Percentiles rank a stretch among this genome's conserved stretches.
These are phyloP conservation scores for Epistrophe eligans DNA, from an alignment of 2,888 invertebrate genomes.

Conservation along the genomic window DNA sequence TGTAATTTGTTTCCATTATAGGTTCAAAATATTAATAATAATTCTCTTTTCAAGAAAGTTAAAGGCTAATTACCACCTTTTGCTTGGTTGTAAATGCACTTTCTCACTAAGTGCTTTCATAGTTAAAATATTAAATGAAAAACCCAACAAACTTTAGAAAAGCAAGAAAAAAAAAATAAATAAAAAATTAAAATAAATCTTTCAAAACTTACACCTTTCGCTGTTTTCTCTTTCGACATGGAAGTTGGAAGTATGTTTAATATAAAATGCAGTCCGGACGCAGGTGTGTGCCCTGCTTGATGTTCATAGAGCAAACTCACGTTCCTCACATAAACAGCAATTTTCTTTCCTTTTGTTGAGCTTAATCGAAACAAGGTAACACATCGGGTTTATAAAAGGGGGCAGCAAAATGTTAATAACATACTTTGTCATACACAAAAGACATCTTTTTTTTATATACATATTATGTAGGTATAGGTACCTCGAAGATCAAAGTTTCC, in stretches of 20 bases:
- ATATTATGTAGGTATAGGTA: too few relatives aligned
- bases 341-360: conserved; percentile 45
- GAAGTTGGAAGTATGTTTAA: neutral
- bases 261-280: conserved; percentile 21
- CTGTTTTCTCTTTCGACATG: conserved; percentile 44
- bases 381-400: conserved; percentile 10
- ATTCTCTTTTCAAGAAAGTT: conserved; percentile 15
- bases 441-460: conserved; percentile 7
- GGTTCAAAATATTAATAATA: neutral
- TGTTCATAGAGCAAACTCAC: conserved; percentile 24
- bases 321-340: conserved; percentile 36
- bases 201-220: conserved; percentile 48
- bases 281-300: conserved; percentile 33
- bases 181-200: conserved; percentile 5
- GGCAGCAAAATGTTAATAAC: conserved; percentile 44
- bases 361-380: conserved; percentile 49
- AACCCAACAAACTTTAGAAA: conserved; percentile 15
- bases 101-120: conserved; percentile 25
- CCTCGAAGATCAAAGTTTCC: conserved; percentile 48
- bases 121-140: conserved; percentile 34
- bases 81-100: conserved; percentile 22
- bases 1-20: conserved; percentile 8
- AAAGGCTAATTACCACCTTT: conserved; percentile 29
- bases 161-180: neutral
- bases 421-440: conserved; percentile 44